Conservation (phyloP, 2,797 vertebrate species). For the Myotis vivesi region DNA sequence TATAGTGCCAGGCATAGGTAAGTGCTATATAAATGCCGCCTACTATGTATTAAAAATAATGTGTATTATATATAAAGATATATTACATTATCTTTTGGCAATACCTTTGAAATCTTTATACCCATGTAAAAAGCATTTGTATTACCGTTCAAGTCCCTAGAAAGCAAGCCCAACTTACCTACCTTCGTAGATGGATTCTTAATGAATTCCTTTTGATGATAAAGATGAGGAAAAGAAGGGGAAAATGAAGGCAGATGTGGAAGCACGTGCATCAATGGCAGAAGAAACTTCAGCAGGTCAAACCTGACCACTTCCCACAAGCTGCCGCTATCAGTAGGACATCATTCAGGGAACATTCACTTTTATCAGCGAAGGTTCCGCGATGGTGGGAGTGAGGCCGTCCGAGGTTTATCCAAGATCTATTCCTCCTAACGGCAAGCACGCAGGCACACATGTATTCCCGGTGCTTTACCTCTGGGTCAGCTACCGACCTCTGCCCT, state of each 20-base stretch:
- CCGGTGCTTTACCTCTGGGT: not conserved
- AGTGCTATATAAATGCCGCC: not conserved
- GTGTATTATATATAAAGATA: not conserved
- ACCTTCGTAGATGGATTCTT: not conserved
- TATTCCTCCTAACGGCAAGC: not conserved
- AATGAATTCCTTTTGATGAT: not conserved
- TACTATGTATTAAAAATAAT: not conserved
- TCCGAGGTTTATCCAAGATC: not conserved
- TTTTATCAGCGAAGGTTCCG: conserved; percentile 6
- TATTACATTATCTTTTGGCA: not conserved
- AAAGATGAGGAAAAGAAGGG: not conserved
- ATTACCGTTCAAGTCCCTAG: not conserved
- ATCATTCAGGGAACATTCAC: not conserved
- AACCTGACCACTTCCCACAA: not conserved
- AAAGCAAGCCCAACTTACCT: not conserved
- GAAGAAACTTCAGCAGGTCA: not conserved
- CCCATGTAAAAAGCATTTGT: not conserved
- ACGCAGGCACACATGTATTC: not conserved
- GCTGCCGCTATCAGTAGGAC: not conserved
- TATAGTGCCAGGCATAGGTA: no score
- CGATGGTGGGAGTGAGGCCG: not conserved
- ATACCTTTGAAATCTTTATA: not conserved
- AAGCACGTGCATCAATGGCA: not conserved
- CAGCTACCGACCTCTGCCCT: not conserved
- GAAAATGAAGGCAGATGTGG: not conserved